Conservation (phyloP, 1,140 invertebrate species). For the Dreissena polymorpha region DNA sequence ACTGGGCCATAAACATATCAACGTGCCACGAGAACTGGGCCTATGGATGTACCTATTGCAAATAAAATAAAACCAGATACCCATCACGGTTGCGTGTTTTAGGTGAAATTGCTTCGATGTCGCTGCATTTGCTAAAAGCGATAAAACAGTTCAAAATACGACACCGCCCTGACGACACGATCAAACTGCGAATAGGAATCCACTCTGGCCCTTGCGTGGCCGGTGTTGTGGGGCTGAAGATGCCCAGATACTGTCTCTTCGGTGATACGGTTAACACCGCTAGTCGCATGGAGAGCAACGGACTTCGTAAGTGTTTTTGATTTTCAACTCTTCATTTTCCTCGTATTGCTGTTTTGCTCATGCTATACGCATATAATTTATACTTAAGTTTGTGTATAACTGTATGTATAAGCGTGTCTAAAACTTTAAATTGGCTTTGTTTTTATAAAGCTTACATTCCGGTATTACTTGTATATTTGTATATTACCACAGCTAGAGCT, state of each 20-base stretch:
- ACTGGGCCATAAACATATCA: too few species aligned
- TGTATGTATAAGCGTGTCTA: background rate
- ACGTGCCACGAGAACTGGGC: too few species aligned
- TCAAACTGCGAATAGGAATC: slow-evolving; percentile 95
- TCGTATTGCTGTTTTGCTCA: background rate
- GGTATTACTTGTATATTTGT: too few species aligned
- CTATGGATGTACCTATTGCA: too few species aligned
- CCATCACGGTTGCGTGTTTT: background rate
- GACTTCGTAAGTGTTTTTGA: slow-evolving; percentile 64
- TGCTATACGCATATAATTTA: background rate
- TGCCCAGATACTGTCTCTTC: slow-evolving; percentile 78
- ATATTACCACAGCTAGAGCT: too few species aligned
- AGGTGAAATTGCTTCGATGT: slow-evolving; percentile 91
- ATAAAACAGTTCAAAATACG: slow-evolving; percentile 93
- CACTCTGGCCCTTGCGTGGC: slow-evolving; percentile 84
- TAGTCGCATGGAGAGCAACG: slow-evolving; percentile 76
- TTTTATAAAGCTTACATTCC: background rate
- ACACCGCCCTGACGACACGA: slow-evolving; percentile 90
- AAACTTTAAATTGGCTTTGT: background rate
- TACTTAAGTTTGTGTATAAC: background rate
- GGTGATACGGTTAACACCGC: slow-evolving; percentile 79
- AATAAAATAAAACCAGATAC: too few species aligned
- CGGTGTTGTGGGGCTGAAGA: slow-evolving; percentile 84
- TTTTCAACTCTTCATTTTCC: background rate
- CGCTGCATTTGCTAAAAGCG: slow-evolving; percentile 90